These are phyloP conservation scores for Indicator indicator DNA, from an alignment of 2,113 vertebrate genomes.

Conservation along the genomic window DNA sequence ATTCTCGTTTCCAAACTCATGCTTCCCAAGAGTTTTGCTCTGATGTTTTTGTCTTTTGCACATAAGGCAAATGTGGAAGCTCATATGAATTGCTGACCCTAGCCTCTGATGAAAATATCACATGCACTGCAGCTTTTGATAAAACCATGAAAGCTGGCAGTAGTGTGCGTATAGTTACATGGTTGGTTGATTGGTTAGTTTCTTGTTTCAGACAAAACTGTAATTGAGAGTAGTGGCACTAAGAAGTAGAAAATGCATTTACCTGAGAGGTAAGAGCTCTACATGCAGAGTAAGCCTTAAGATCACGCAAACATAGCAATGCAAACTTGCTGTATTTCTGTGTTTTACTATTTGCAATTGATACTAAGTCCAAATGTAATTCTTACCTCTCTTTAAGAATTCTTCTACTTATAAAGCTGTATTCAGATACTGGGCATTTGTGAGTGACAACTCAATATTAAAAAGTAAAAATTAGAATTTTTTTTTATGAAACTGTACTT, in stretches of 20 bases:
- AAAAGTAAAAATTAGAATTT: background rate
- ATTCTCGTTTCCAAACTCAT: background rate
- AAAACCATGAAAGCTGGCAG: background rate
- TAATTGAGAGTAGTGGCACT: background rate
- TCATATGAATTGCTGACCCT: background rate
- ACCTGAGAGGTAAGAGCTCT: background rate
- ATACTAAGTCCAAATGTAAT: background rate
- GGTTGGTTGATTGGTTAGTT: too few species aligned
- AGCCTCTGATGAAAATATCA: background rate
- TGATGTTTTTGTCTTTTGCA: background rate
- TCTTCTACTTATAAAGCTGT: background rate
- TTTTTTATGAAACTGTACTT: background rate
- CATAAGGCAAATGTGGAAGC: background rate
- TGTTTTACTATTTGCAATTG: background rate
- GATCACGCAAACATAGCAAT: background rate
- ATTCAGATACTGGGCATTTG: background rate
- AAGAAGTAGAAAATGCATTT: background rate
- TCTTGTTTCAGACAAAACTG: background rate
- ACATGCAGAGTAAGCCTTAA: background rate
- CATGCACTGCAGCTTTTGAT: background rate
- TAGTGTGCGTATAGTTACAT: background rate
- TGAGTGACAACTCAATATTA: background rate
- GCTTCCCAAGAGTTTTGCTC: background rate
- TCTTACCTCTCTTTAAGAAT: background rate
- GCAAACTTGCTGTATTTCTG: background rate